Evolutionary conservation across 2,113 vertebrate species (phyloP), one percentile per base, ranked within the genome.

Genomic region (Etia nguti): DNA sequence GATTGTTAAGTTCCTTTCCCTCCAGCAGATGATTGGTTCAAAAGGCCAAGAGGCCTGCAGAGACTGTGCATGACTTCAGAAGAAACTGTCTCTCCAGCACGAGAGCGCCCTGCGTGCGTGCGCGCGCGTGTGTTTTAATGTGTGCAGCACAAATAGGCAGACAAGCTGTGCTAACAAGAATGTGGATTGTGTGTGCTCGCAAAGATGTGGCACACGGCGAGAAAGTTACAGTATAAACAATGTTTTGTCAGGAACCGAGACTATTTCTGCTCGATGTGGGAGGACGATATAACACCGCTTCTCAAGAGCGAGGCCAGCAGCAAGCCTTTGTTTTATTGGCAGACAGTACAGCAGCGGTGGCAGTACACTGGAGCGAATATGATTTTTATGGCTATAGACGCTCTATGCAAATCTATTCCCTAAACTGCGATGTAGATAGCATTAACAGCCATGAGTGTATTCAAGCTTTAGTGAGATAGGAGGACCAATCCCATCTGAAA

Each of bases 261-360:
- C 94, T 95, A 95, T 95, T 96, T 95, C 89, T 94, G 94, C 92
- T 91, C 34, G 29, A 84, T 92, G 95, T 95, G 93, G 95, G 95
- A 95, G 95, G 94, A 95, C 43, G 83, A 82, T 48, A 75, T 48
- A 91, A 75, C 83, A 46, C 79, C 77, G 93, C 86, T 90, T 90
- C 93, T 93, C 90, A 81, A 91, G 85, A 90, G 90, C 89, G 55
- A 65, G 91, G 89, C 90, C 85, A 84, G 89, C 87, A 88, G 83
- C 86, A 88, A 79, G 50, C 70, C 86, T 93, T 93, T 93, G 84
- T 91, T 91, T 91, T 92, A 90, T 57, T 93, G 89, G 93, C 87
- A 88, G 56, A 93, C 65, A 90, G 77, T 82, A 59, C 81, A 80
- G 85, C 77, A 77, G 82, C 85, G 34, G 59, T 85, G 73, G 84